Percentiles rank a stretch among this genome's conserved stretches.
Conservation (phyloP, 1,140 invertebrate genomes). For the Tetramorium alpestre region DNA sequence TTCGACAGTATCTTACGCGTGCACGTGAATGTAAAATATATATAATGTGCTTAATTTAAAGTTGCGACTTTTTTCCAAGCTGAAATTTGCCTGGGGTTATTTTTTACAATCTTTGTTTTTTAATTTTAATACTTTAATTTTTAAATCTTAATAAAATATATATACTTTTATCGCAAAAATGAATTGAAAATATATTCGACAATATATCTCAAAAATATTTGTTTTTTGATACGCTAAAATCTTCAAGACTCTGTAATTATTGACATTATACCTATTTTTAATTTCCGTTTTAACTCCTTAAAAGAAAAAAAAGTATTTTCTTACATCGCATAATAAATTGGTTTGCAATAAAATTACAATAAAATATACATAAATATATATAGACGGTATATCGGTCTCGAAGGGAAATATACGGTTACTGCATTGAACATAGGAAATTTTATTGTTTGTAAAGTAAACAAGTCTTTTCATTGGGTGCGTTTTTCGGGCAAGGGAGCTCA, state of each 20-base stretch:
- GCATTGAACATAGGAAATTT: slow-evolving; percentile 33
- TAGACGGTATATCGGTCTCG: neutral
- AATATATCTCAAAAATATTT: neutral
- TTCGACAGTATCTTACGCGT: neutral
- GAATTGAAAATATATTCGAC: neutral
- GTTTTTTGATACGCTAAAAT: neutral
- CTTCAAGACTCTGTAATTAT: neutral
- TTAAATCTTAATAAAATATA: neutral
- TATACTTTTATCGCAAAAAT: neutral
- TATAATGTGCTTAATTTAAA: neutral
- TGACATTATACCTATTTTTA: neutral
- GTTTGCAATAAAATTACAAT: neutral
- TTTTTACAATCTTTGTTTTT: neutral
- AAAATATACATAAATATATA: neutral
- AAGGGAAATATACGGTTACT: slow-evolving; percentile 57
- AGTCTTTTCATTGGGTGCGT: slow-evolving; percentile 44
- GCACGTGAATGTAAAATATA: neutral
- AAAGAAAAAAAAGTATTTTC: neutral
- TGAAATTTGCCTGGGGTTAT: neutral
- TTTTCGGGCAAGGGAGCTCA: slow-evolving; percentile 54
- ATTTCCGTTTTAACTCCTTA: neutral
- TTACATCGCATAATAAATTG: neutral
- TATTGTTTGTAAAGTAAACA: slow-evolving; percentile 71
- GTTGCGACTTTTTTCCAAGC: neutral
- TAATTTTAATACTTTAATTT: neutral